These are phyloP conservation scores for Brachirus orientalis DNA, from an alignment of 2,113 vertebrate species.

Conservation along the genomic window DNA sequence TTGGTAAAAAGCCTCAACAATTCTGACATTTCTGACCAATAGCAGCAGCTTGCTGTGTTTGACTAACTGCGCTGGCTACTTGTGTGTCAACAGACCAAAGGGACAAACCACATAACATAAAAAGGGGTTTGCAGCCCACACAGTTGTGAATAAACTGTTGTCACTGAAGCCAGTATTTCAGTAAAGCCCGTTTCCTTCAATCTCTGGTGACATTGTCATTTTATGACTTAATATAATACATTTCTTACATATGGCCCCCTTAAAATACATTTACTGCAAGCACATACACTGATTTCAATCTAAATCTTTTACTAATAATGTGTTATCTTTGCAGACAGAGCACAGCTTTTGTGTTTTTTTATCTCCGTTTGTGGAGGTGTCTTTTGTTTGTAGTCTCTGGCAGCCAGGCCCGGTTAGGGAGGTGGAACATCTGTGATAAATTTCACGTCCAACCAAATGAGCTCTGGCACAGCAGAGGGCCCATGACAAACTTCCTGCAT, in stretches of 20 bases:
- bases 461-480: conserved; percentile 75
- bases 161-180: too few species aligned
- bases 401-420: conserved; percentile 65
- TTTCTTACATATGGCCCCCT: background rate
- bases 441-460: conserved; percentile 79
- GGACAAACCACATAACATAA: too few species aligned
- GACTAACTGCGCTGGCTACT: too few species aligned
- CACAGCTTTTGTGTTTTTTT: conserved; percentile 44
- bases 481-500: conserved; percentile 75
- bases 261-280: background rate
- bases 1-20: too few species aligned
- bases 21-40: too few species aligned
- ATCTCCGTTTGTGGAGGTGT: conserved; percentile 47
- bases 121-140: too few species aligned
- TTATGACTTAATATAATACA: too few species aligned
- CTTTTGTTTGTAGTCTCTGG: conserved; percentile 74
- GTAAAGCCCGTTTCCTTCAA: too few species aligned
- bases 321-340: conserved; percentile 43
- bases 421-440: conserved; percentile 80
- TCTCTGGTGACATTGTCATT: too few species aligned
- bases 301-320: conserved; percentile 18
- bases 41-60: too few species aligned
- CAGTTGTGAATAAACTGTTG: too few species aligned
- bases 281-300: conserved; percentile 31
- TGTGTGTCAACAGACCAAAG: too few species aligned